Conservation (phyloP, 2,888 invertebrate genomes). For the Dryocosmus kuriphilus region DNA sequence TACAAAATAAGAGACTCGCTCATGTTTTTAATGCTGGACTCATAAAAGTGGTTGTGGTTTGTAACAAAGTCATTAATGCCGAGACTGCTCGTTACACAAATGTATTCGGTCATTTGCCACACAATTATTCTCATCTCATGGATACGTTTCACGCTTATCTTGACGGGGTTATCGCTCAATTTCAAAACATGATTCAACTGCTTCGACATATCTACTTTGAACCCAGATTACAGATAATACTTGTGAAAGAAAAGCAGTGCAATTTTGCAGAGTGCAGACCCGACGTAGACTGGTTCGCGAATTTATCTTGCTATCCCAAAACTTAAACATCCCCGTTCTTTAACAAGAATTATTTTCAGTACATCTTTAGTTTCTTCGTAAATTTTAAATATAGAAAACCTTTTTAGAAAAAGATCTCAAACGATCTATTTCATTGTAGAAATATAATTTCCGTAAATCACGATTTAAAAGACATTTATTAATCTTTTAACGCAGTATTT, state of each 20-base stretch:
- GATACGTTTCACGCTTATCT: not conserved
- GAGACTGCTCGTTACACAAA: constrained; percentile 6
- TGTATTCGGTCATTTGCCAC: constrained; percentile 35
- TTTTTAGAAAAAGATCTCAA: too few species aligned
- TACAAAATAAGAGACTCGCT: too few species aligned
- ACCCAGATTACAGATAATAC: not conserved
- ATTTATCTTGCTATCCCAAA: too few species aligned
- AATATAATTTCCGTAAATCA: too few species aligned
- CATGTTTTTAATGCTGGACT: not conserved
- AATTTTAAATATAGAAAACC: too few species aligned
- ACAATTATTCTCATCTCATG: constrained; percentile 1
- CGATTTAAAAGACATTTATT: too few species aligned
- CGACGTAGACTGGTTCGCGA: too few species aligned
- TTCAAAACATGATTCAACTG: not conserved
- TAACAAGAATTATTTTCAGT: too few species aligned
- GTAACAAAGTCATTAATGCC: constrained; percentile 2
- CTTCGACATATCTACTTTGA: not conserved
- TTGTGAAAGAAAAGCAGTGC: not conserved
- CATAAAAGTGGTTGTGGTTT: not conserved
- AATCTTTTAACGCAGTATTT: not conserved
- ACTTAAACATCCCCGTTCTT: too few species aligned
- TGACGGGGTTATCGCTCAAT: constrained; percentile 27
- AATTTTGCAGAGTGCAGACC: too few species aligned
- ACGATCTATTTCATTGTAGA: too few species aligned
- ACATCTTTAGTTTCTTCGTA: too few species aligned